These are phyloP conservation scores for Chydorus sphaericus DNA, from an alignment of 2,888 invertebrate species.

Conservation along the genomic window DNA sequence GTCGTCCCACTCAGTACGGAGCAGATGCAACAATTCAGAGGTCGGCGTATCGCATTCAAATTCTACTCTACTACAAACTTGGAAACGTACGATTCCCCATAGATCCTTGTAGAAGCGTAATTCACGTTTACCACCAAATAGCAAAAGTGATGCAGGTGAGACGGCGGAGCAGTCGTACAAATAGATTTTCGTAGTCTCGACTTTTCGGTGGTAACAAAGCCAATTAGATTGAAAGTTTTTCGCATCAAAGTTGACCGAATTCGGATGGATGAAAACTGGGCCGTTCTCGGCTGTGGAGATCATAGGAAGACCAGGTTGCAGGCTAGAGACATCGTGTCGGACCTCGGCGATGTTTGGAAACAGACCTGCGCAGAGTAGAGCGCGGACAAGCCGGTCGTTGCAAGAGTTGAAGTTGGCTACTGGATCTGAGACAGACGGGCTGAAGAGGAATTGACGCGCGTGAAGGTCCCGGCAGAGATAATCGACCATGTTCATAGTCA, in stretches of 20 bases:
- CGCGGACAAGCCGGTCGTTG: conserved; percentile 64
- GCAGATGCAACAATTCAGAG: too few relatives aligned
- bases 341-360: conserved; percentile 73
- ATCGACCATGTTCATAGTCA: conserved; percentile 60
- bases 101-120: too few relatives aligned
- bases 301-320: background rate
- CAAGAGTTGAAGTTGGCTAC: conserved; percentile 56
- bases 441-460: conserved; percentile 56
- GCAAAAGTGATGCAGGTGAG: conserved; percentile 62
- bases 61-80: too few relatives aligned
- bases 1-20: background rate
- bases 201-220: conserved; percentile 61
- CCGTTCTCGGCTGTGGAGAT: conserved; percentile 45
- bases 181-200: conserved; percentile 46
- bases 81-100: too few relatives aligned
- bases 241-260: background rate
- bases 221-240: conserved; percentile 33
- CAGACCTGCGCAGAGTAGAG: conserved; percentile 69
- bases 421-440: conserved; percentile 37
- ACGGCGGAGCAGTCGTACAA: conserved; percentile 70
- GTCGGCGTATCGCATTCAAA: too few relatives aligned
- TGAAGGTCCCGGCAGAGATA: conserved; percentile 59
- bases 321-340: conserved; percentile 32
- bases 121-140: too few relatives aligned
- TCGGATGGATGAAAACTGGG: conserved; percentile 50